Evolutionary conservation across 2,113 vertebrate genomes (phyloP), one percentile per base, ranked within the genome.

Genomic region (Lophotis ruficrista): DNA sequence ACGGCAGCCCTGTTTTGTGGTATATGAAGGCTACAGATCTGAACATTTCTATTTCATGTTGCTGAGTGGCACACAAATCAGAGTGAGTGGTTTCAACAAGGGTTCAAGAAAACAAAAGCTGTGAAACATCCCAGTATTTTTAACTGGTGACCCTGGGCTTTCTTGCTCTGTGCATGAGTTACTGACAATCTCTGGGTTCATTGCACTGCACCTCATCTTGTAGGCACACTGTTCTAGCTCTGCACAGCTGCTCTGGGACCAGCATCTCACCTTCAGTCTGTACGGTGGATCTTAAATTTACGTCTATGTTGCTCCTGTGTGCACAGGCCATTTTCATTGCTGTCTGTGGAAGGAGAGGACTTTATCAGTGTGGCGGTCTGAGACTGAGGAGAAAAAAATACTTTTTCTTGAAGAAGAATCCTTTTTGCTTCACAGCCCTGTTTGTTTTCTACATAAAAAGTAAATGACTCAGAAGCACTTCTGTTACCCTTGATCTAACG

Each of bases 211-310:
- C 12, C 53, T 41, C 38, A 5, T 38, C 16, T 38, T 7, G 21
- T 3, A 5, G 78, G 13, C 35, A 62, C 2, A 3, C 64, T 27
- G 20, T 37, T 45, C 19, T 18, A 31, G 53, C 56, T 81, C 64
- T 58, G 56, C 58, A 5, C 2, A 1, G 48, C 65, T 38, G 22
- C 76, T 27, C 51, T 22, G 64, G 17, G 30, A 38, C 23, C 28
- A 31, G n/a, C 1, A 0, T 38, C 70, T 71, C 1, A 0, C 71
- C 76, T 30, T 17, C 1, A 1, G 8, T 9, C 28, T 19, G 14
- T 7, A 3, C 25, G 3, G 38, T 1, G 17, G 33, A 11, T 31
- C 56, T 41, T 68, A 37, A 0, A 48, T 45, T 14, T 15, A 30
- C 24, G 47, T 5, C 82, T 45, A 71, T 5, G 31, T 38, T 54